Percentiles rank a stretch among this genome's conserved stretches.
Conservation (phyloP, 2,797 vertebrate species). For the Chelidonichthys spinosus region DNA sequence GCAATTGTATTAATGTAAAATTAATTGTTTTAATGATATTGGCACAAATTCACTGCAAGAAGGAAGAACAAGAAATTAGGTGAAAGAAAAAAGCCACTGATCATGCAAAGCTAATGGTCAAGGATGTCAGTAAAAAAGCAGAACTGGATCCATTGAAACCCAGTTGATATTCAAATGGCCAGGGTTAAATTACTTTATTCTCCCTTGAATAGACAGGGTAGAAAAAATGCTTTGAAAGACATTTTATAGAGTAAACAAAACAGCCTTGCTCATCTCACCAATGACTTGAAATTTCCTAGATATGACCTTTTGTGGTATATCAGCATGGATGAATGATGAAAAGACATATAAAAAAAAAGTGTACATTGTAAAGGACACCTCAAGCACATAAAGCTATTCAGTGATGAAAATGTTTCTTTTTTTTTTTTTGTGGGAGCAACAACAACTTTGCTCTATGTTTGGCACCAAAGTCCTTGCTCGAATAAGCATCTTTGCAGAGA, state of each 20-base stretch:
- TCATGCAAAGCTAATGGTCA: constrained; percentile 77
- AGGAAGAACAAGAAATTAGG: constrained; percentile 42
- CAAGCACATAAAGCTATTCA: constrained; percentile 10
- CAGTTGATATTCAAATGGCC: constrained; percentile 62
- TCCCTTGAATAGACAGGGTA: constrained; percentile 53
- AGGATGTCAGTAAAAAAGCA: constrained; percentile 60
- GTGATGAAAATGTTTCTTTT: not conserved
- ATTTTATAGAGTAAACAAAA: constrained; percentile 56
- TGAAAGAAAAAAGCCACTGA: constrained; percentile 44
- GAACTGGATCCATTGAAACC: constrained; percentile 47
- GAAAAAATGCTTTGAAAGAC: constrained; percentile 42
- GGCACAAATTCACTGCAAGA: constrained; percentile 40
- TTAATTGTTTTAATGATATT: constrained; percentile 59
- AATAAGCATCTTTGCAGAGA: constrained; percentile 41
- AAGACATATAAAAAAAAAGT: not conserved
- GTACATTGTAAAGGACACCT: constrained; percentile 12
- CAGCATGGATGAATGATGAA: constrained; percentile 28
- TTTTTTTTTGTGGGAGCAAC: not conserved
- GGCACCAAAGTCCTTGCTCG: constrained; percentile 15
- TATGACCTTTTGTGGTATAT: constrained; percentile 19
- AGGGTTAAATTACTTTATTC: constrained; percentile 55
- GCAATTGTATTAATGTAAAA: constrained; percentile 61
- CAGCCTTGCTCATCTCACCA: constrained; percentile 26
- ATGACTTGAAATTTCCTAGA: constrained; percentile 26
- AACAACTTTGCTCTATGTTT: constrained; percentile 21